These are phyloP conservation scores for Capitulum mitella DNA, from an alignment of 2,888 invertebrate species.

Conservation along the genomic window DNA sequence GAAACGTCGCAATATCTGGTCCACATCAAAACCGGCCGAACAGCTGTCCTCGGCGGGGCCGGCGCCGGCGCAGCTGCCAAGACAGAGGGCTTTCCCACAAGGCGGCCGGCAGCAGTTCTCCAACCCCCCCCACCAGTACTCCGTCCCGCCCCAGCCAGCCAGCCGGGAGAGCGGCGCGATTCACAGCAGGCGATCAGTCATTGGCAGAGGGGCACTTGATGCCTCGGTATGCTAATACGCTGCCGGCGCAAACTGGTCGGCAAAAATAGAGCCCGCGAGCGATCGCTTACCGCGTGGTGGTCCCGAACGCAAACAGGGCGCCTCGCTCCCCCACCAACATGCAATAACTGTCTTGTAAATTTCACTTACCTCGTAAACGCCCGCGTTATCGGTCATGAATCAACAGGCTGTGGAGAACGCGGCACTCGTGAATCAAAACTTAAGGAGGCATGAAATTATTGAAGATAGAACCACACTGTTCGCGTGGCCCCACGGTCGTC, in stretches of 20 bases:
- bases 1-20: background rate
- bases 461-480: background rate
- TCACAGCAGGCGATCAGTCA: background rate
- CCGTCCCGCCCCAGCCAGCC: background rate
- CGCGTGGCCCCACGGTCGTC: background rate
- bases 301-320: background rate
- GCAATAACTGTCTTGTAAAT: background rate
- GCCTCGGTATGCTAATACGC: background rate
- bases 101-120: too few relatives aligned
- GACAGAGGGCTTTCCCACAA: too few relatives aligned
- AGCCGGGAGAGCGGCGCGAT: background rate
- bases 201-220: background rate
- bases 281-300: background rate
- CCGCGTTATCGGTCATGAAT: background rate
- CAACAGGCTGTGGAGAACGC: background rate
- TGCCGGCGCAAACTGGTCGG: background rate
- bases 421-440: background rate
- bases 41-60: background rate
- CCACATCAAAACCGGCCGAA: background rate
- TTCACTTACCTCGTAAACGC: constrained; percentile 10
- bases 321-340: background rate
- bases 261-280: background rate
- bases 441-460: background rate
- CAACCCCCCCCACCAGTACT: too few relatives aligned
- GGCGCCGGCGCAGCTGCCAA: background rate